Conservation (phyloP, 2,113 vertebrate genomes). For the Sminthopsis crassicaudata region DNA sequence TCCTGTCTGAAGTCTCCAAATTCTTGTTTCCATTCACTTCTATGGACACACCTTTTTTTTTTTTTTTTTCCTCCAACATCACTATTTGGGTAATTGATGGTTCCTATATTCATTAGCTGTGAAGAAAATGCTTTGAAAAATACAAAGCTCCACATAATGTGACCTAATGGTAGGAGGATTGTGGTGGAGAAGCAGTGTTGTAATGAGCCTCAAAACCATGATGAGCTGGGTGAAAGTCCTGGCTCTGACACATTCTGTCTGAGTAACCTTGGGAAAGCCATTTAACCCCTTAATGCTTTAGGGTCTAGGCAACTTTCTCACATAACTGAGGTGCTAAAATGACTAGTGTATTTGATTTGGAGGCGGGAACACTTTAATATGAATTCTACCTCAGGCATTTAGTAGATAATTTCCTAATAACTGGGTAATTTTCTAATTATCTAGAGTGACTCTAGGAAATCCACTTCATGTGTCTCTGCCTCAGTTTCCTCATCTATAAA, state of each 20-base stretch:
- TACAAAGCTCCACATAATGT: background rate
- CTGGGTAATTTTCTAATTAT: too few relatives aligned
- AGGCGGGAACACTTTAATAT: background rate
- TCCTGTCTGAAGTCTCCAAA: background rate
- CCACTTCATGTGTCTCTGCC: background rate
- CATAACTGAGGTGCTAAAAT: background rate
- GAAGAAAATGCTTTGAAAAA: background rate
- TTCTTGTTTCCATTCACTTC: background rate
- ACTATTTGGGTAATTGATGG: slow-evolving; percentile 5
- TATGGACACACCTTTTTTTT: background rate
- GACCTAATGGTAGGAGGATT: background rate
- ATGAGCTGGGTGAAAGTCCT: background rate
- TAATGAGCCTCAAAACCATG: background rate
- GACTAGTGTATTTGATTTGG: background rate
- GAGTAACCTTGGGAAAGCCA: background rate
- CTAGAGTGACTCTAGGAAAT: background rate
- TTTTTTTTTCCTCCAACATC: background rate
- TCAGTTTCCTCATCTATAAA: background rate
- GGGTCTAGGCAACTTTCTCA: background rate
- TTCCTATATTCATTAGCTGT: background rate
- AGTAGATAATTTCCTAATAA: background rate
- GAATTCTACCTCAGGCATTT: background rate
- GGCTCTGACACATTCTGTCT: background rate
- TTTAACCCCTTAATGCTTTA: background rate
- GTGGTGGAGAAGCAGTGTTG: background rate